Base-by-base conservation (phyloP, 1,140 invertebrate genomes). In the Zeugodacus cucurbitae region DNA sequence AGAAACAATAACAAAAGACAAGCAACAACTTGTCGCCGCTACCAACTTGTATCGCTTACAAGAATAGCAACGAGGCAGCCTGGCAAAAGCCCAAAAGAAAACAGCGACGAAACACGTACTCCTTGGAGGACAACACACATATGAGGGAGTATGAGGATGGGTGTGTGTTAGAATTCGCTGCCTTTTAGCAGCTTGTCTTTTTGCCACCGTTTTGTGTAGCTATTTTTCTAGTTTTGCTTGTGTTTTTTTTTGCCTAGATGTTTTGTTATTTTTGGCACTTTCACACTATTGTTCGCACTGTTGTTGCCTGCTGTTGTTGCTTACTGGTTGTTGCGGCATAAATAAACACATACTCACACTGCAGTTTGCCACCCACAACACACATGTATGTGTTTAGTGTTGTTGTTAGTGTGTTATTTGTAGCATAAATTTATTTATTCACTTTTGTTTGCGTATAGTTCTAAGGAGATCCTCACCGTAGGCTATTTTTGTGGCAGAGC, bases 1-100 rank as follows among this genome's bases (percentile, higher is more conserved):
- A 48, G 74, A 48, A 82, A 82, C 74, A 82, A 82, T 82, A 82
- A 82, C 74, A 82, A 82, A 82, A 48, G 74, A 82, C 74, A 48
- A 82, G n/a, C 41, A 82, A 82, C 37, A 82, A 82, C 74, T 82
- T 41, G 70, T 41, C 32, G 17, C n/a, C 8, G 29, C 41, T 48
- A 26, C 41, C 34, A 74, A 74, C 34, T 41, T 34, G 22, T 74
- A 74, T 82, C 41, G n/a, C 74, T 54, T 82, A 54, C 74, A 82
- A 82, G 41, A 82, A 82, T 54, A 54, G n/a, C 44, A 17, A n/a
- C n/a, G 34, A 22, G 67, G 74, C 74, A 29, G 17, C 48, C 67
- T 37, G 67, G 14, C 34, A 74, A 74, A 82, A 82, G 74, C 74
- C 41, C 74, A 82, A 82, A 82, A 82, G 22, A 82, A 48, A 82